phyloP scores from a whole-genome alignment of 2,113 vertebrate species.

The Melanocharis versteri region DNA sequence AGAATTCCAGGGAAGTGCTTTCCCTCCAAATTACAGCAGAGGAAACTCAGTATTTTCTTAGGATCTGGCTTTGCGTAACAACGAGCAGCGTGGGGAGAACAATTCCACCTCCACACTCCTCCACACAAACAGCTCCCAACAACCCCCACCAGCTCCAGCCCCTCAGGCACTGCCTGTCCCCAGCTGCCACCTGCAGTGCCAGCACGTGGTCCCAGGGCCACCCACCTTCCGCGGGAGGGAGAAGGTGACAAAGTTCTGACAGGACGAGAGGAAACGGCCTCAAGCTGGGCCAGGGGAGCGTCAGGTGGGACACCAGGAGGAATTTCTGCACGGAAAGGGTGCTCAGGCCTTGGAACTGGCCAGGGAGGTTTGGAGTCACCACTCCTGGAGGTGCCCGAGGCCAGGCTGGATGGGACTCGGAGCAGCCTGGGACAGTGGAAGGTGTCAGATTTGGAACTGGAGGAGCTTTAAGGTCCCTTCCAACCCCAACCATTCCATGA shows the following conservation, averaged over 20 bases:
- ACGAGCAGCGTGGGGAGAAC: slow-evolving; percentile 25
- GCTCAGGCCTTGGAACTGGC: neutral
- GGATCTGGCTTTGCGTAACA: slow-evolving; percentile 58
- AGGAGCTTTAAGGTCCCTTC: neutral
- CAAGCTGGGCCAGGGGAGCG: neutral
- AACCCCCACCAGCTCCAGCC: neutral
- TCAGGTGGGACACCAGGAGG: neutral
- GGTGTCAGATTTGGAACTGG: neutral
- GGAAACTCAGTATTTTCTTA: slow-evolving; percentile 70
- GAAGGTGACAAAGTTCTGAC: neutral
- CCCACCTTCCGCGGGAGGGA: rapidly evolving
- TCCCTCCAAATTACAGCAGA: slow-evolving; percentile 30
- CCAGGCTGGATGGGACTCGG: neutral
- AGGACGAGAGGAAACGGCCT: neutral
- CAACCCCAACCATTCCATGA: neutral
- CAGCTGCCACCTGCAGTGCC: rapidly evolving
- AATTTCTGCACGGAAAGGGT: neutral
- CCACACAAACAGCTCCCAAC: neutral
- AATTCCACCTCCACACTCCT: slow-evolving; percentile 29
- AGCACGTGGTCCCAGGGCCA: neutral
- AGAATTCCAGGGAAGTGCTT: slow-evolving; percentile 15
- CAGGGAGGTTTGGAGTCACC: neutral
- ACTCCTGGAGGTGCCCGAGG: neutral
- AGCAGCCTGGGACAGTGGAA: neutral
- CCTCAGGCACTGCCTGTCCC: neutral